A percentile compares a stretch with the other conserved stretches of the same genome.
Conservation (phyloP, 2,888 invertebrate genomes). For the Dicyrtoma fusca region DNA sequence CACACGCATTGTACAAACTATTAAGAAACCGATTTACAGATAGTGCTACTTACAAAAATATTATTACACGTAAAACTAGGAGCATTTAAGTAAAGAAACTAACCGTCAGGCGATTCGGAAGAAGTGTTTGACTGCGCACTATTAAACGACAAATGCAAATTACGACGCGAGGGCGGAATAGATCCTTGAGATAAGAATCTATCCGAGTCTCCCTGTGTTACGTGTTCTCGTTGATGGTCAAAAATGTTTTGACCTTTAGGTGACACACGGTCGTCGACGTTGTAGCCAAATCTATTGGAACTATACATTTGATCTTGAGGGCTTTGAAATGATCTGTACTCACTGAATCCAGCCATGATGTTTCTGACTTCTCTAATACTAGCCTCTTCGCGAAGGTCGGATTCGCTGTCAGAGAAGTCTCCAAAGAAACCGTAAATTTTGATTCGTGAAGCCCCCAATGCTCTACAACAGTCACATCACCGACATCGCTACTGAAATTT, state of each 20-base stretch:
- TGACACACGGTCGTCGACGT: neutral
- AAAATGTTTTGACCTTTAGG: neutral
- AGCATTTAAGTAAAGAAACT: conserved; percentile 22
- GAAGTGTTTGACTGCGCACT: conserved; percentile 44
- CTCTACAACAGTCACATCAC: too few species aligned
- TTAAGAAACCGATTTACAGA: neutral
- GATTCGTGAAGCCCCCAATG: too few species aligned
- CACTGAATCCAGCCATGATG: conserved; percentile 55
- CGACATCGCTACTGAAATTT: too few species aligned
- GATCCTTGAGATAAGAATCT: neutral
- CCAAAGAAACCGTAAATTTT: conserved; percentile 55
- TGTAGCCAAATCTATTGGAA: conserved; percentile 11
- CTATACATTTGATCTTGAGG: conserved; percentile 24
- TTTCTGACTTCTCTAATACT: conserved; percentile 24
- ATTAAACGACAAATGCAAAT: conserved; percentile 43
- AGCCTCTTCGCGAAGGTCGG: conserved; percentile 4
- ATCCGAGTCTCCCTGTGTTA: conserved; percentile 19
- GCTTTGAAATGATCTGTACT: conserved; percentile 39
- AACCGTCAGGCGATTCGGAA: conserved; percentile 53
- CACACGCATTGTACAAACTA: too few species aligned
- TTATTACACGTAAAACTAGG: too few species aligned
- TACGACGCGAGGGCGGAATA: conserved; percentile 11
- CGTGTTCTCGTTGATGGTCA: conserved; percentile 9
- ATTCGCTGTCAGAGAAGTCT: conserved; percentile 31
- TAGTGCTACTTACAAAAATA: conserved; percentile 1